Base-by-base conservation (phyloP, 2,113 vertebrate species). In the Prunella fulvescens region DNA sequence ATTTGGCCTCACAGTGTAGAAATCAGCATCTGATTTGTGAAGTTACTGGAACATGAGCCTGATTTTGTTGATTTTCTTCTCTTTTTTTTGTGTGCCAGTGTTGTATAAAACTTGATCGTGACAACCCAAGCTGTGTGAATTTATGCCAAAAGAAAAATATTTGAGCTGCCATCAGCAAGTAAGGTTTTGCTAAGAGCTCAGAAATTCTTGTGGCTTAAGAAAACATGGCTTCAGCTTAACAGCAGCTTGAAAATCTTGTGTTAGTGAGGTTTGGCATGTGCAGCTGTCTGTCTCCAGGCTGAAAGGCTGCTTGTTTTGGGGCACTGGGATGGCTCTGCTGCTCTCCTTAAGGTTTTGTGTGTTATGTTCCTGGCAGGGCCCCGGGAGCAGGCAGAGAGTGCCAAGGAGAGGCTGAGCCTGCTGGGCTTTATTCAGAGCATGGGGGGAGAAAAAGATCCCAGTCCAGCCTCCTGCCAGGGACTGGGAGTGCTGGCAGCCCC, bases 281-380 rank as follows among this genome's bases (percentile, higher is more conserved):
- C 54, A 62, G 4, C 92, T 7, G 31, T 92, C 93, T 96, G 93
- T 69, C 57, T 94, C 11, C 58, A 26, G 88, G 57, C 89, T 95
- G 92, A 97, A 97, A 95, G 91, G 14, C 83, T 40, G 66, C 90
- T 95, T 97, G 79, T 97, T 91, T 89, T 0, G 3, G 77, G 80
- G 51, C 92, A 50, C 62, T 39, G 81, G 92, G 88, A 51, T 51
- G 74, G 62, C 79, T 92, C 62, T 80, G 81, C 92, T 88, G 87
- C 25, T 73, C 77, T 95, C 81, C 86, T 93, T 17, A 47, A 72
- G 72, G 48, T 48, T 78, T 47, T 79, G 81, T 80, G 60, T 92
- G 65, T 45, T 87, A 31, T 0, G 3, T 71, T 92, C 57, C 56
- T 89, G 93, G 91, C 88, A 94, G 71, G 47, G 81, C 57, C 22